phyloP scores from a whole-genome alignment of 2,797 vertebrate species.

The Alca torda region DNA sequence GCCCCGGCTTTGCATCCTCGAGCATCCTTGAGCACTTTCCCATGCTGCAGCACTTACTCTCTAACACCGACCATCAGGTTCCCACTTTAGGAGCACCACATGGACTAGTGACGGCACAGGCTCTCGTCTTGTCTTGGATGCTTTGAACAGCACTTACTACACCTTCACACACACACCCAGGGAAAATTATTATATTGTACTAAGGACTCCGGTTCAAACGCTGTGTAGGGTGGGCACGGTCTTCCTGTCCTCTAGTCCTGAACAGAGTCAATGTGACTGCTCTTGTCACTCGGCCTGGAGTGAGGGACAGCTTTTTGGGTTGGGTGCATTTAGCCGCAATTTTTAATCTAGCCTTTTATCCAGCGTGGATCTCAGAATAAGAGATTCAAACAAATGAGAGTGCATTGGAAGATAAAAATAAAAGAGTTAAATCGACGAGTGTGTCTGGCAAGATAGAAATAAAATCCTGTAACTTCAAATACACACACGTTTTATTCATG shows the following conservation, averaged over 20 bases:
- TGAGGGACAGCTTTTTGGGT: not conserved
- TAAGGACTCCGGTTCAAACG: not conserved
- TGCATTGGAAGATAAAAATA: not conserved
- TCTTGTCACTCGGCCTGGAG: not conserved
- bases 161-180: not conserved
- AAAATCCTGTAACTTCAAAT: not conserved
- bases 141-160: not conserved
- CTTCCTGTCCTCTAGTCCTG: not conserved
- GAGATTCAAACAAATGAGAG: not conserved
- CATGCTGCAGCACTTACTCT: rapidly evolving
- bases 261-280: not conserved
- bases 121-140: not conserved
- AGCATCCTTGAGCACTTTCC: not conserved
- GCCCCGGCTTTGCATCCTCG: not conserved
- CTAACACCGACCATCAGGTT: not conserved
- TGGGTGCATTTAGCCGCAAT: not conserved
- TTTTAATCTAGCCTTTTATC: not conserved
- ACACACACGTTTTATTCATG: not conserved
- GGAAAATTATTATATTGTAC: not conserved
- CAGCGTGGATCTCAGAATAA: not conserved
- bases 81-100: not conserved
- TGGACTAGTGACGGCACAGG: not conserved
- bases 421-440: not conserved
- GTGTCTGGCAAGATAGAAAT: not conserved
- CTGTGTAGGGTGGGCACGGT: not conserved